Evolutionary conservation across 2,797 vertebrate genomes (phyloP).

Genomic region (Anolis apletophallus): DNA sequence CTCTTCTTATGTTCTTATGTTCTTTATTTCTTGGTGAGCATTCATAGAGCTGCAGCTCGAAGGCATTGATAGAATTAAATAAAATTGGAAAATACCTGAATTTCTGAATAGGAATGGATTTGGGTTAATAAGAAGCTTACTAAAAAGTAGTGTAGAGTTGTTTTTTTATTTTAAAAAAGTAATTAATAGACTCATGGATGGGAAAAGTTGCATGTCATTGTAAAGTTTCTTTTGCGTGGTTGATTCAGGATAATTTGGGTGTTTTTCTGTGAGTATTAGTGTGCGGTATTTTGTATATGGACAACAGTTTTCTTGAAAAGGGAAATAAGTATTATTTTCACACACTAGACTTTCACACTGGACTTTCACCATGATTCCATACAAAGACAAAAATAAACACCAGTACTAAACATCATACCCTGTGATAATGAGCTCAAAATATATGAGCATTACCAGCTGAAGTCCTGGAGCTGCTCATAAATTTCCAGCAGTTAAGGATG

Average conservation of each 20-base stretch:
- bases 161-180: not conserved
- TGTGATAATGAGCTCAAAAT: not conserved
- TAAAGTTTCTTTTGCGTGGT: not conserved
- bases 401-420: not conserved
- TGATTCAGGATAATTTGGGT: not conserved
- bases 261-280: not conserved
- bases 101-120: not conserved
- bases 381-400: not conserved
- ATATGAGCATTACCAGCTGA: not conserved
- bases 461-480: not conserved
- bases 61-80: not conserved
- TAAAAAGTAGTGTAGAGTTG: not conserved
- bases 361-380: not conserved
- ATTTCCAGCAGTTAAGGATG: not conserved
- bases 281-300: not conserved
- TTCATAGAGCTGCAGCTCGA: not conserved
- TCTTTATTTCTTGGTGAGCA: not conserved
- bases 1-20: too few species aligned
- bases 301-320: not conserved
- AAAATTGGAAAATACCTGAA: not conserved
- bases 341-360: not conserved
- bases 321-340: not conserved
- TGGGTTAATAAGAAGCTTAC: not conserved
- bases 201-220: not conserved
- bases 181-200: not conserved